phyloP scores from a whole-genome alignment of 2,888 invertebrate genomes.

The Chrysolina haemoptera region DNA sequence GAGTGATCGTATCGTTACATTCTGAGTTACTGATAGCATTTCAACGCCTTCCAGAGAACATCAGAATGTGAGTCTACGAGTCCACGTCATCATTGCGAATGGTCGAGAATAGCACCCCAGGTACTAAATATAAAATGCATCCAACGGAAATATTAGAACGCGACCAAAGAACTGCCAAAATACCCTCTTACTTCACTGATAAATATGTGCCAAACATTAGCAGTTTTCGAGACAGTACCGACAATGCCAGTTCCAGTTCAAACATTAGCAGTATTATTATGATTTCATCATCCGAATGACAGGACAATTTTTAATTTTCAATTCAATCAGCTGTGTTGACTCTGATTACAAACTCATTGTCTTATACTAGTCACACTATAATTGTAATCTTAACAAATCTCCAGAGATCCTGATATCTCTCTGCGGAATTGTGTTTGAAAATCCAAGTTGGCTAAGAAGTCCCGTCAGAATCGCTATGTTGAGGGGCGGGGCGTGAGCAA shows the following conservation, averaged over 20 bases:
- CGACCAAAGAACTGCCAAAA: slow-evolving; percentile 66
- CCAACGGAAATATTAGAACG: slow-evolving; percentile 66
- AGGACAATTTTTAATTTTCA: not conserved
- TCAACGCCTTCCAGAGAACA: too few relatives aligned
- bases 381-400: not conserved
- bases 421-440: slow-evolving; percentile 8
- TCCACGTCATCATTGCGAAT: too few relatives aligned
- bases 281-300: not conserved
- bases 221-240: slow-evolving; percentile 29
- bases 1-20: too few relatives aligned
- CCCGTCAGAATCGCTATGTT: slow-evolving; percentile 49
- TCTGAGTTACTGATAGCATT: too few relatives aligned
- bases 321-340: not conserved
- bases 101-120: too few relatives aligned
- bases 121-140: too few relatives aligned
- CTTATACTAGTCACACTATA: not conserved
- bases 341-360: not conserved
- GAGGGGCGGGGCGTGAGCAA: slow-evolving; percentile 65
- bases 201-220: slow-evolving; percentile 44
- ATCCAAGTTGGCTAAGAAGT: slow-evolving; percentile 28
- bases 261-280: slow-evolving; percentile 44
- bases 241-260: slow-evolving; percentile 22
- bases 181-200: slow-evolving; percentile 44
- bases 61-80: too few relatives aligned
- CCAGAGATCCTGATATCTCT: not conserved